Percentiles rank a stretch among this genome's conserved stretches.
phyloP scores from a whole-genome alignment of 2,113 vertebrate genomes.

The Amblyornis subalaris region DNA sequence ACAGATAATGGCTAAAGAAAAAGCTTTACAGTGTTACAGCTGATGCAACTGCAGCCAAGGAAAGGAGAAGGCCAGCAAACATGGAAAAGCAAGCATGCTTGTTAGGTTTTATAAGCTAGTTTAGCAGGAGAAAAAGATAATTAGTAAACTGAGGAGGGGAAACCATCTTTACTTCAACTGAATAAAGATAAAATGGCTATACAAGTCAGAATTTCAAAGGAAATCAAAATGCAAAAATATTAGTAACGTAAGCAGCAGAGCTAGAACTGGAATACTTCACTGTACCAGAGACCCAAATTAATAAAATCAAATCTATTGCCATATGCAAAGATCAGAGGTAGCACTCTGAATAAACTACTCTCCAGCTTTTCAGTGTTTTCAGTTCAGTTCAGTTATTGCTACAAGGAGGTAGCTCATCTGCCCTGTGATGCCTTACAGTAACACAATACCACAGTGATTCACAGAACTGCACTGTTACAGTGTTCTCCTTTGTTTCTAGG shows the following conservation, averaged over 20 bases:
- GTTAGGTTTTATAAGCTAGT: background rate
- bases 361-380: background rate
- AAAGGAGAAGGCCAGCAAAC: background rate
- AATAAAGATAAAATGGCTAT: background rate
- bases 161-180: background rate
- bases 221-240: background rate
- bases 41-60: background rate
- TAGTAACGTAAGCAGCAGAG: background rate
- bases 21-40: background rate
- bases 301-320: background rate
- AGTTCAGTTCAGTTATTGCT: background rate
- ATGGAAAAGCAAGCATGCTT: background rate
- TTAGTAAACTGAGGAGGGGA: background rate
- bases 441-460: background rate
- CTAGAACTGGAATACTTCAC: background rate
- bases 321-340: background rate
- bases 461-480: background rate
- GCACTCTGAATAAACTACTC: background rate
- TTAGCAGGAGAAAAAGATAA: background rate
- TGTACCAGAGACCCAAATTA: background rate
- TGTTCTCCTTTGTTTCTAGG: background rate
- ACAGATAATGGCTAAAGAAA: background rate
- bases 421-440: background rate
- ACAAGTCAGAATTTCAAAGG: background rate
- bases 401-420: background rate